phyloP scores from a whole-genome alignment of 2,797 vertebrate species.

The Spheniscus humboldti region DNA sequence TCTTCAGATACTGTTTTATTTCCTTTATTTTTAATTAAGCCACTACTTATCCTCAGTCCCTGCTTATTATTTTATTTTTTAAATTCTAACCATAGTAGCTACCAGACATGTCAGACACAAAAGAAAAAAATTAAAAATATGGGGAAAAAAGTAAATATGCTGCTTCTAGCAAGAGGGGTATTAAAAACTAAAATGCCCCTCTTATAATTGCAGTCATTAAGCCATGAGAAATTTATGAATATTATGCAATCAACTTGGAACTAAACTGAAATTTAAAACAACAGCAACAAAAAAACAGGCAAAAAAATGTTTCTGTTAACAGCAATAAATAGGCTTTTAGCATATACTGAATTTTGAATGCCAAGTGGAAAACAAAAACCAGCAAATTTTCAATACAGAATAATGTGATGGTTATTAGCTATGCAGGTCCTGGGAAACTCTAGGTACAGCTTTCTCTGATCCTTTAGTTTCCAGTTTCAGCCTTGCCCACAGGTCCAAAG shows the following conservation, averaged over 20 bases:
- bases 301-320: neutral
- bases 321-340: neutral
- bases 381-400: neutral
- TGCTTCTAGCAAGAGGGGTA: neutral
- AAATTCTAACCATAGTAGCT: neutral
- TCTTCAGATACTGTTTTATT: neutral
- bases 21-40: neutral
- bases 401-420: neutral
- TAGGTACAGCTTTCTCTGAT: neutral
- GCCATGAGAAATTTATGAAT: neutral
- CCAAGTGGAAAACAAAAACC: neutral
- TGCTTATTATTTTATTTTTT: neutral
- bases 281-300: accelerated
- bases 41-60: neutral
- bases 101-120: neutral
- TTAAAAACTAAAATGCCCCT: neutral
- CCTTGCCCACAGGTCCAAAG: neutral
- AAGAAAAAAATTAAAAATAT: neutral
- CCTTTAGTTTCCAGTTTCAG: neutral
- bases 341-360: neutral
- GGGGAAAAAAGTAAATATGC: neutral
- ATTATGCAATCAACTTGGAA: neutral
- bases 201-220: neutral
- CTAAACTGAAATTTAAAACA: neutral
- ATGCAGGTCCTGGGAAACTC: neutral